Evolutionary conservation across 2,888 invertebrate species (phyloP), one percentile per base, ranked within the genome.

Genomic region (Caenorhabditis becei): DNA sequence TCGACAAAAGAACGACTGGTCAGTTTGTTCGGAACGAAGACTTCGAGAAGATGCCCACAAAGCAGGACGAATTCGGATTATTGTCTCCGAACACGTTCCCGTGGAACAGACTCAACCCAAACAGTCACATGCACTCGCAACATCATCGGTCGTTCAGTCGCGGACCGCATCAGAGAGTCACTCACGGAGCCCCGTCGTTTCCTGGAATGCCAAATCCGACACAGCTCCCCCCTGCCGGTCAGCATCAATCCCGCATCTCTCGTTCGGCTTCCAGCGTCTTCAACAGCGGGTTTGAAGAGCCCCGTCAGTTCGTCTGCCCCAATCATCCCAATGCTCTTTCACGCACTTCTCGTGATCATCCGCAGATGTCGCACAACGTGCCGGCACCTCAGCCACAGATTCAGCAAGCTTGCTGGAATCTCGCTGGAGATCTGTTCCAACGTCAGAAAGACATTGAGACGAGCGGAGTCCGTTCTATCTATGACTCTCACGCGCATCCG

Each of bases 391-490:
- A 32, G 11, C 56, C 67, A 37, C 66, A 51, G 4, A 14, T 53
- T 10, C 74, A 65, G 16, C 74, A 65, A 26, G 74, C 65, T 2
- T 32, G 49, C 23, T 74, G 74, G 74, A 74, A 74, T 41, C 65
- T 72, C 0, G 72, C 72, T 14, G 79, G 72, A 1, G 79, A 79
- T 10, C 44, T 79, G 1, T 72, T 54, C 49, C 72, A 62, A 8
- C 79, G 79, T 10, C 79, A 79, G 37, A 72, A 72, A 18, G 67
- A 62, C 14, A 56, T 74, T n/a, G 74, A 63, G n/a, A 28, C 59
- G 1, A 47, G 32, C 35, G 79, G 74, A 44, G 3, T 54, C 7
- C 54, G 54, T 10, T 1, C 51, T 3, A n/a, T 10, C n/a, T 44
- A 49, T 20, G 32, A 59, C 0, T 41, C 49, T 2, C 32, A 24